Evolutionary conservation across 2,888 invertebrate genomes (phyloP), one percentile per base, ranked within the genome.

Genomic region (Epinotia bilunana): DNA sequence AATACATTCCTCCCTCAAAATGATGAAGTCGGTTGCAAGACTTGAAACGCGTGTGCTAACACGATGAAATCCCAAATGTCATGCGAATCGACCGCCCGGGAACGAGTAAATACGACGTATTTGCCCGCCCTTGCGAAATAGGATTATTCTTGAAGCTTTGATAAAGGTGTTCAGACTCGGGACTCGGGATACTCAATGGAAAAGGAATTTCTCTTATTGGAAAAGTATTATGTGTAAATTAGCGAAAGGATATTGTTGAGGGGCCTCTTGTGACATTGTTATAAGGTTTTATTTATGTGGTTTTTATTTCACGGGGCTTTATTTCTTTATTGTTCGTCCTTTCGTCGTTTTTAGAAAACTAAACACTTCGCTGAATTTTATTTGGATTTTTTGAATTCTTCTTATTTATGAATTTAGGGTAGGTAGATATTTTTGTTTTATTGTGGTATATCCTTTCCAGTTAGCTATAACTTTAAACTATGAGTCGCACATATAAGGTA

Each of bases 161-260:
- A 75, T 75, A 75, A 75, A 72, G 75, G 75, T 75, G 75, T 75
- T 72, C 75, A 67, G 55, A 64, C 61, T 62, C 49, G 61, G 53
- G 75, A 23, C 71, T 67, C 55, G 46, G 61, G 75, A 75, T 72
- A 74, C 71, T 71, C 65, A 62, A 74, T 61, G 71, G 67, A 72
- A 75, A 75, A 67, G 46, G 71, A 72, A 75, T 75, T 75, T 67
- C 72, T 72, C 61, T 58, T 75, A 71, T 75, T 65, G 65, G 74
- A 75, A 75, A 75, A 75, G 72, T 61, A 75, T 75, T 75, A 75
- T 75, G 75, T 75, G 72, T 62, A 75, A 75, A 75, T 75, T 75
- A 75, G 67, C 72, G 57, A 67, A 62, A 72, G 75, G 75, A 72
- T 75, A 75, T 75, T 65, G 61, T 62, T 72, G 65, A 61, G 43